phyloP scores from a whole-genome alignment of 2,113 vertebrate species.

The Tachycineta bicolor region DNA sequence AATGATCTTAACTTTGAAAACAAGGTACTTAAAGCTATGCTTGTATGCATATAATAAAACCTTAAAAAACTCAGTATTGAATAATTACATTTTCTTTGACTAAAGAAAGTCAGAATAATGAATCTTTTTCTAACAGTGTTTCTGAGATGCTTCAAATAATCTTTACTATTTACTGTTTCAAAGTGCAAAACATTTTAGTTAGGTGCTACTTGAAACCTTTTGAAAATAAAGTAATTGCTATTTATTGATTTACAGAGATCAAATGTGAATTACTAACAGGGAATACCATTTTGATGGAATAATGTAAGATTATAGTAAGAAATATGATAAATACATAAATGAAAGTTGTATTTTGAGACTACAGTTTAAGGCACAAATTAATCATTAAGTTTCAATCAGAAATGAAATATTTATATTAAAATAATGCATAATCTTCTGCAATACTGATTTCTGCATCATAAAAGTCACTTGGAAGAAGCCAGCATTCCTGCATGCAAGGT shows the following conservation, averaged over 20 bases:
- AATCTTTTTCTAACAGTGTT: not conserved
- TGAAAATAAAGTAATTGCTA: not conserved
- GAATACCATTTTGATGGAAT: not conserved
- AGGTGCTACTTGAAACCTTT: not conserved
- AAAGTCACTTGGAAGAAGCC: not conserved
- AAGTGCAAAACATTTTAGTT: not conserved
- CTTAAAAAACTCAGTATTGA: not conserved
- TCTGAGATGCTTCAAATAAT: not conserved
- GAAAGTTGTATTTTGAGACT: not conserved
- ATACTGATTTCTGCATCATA: not conserved
- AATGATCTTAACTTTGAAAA: not conserved
- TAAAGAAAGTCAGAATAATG: not conserved
- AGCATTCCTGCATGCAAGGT: not conserved
- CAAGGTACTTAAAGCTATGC: not conserved
- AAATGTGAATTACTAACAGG: not conserved
- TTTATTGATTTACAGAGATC: not conserved
- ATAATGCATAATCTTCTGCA: not conserved
- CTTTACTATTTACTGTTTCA: constrained; percentile 20
- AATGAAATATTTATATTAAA: not conserved
- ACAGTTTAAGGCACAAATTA: not conserved
- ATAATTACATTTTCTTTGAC: not conserved
- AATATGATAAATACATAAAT: not conserved
- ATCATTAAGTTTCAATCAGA: not conserved
- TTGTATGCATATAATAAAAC: not conserved
- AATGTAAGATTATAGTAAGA: not conserved